phyloP scores from a whole-genome alignment of 2,113 vertebrate species.

The Tiliqua scincoides region DNA sequence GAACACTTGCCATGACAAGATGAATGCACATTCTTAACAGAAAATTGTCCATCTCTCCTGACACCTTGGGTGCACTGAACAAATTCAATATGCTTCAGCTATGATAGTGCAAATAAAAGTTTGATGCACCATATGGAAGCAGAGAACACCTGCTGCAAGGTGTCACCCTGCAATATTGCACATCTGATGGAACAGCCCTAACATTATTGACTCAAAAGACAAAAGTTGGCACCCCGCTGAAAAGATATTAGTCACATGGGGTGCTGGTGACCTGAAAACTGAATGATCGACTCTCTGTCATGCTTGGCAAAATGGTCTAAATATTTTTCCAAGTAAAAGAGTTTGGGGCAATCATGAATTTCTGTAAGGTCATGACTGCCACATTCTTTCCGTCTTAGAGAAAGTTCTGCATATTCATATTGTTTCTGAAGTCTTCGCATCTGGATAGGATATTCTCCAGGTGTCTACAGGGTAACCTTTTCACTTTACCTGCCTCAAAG shows the following conservation, averaged over 20 bases:
- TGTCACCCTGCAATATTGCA: constrained; percentile 70
- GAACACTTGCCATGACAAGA: constrained; percentile 68
- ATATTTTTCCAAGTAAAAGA: not conserved
- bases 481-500: not conserved
- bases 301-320: constrained; percentile 38
- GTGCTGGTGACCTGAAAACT: constrained; percentile 48
- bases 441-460: not conserved
- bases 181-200: constrained; percentile 64
- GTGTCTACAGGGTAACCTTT: not conserved
- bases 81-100: constrained; percentile 68
- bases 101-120: constrained; percentile 70
- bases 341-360: not conserved
- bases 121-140: constrained; percentile 69
- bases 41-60: constrained; percentile 55
- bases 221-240: constrained; percentile 62
- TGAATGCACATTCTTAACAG: constrained; percentile 58
- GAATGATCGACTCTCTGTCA: constrained; percentile 45
- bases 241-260: constrained; percentile 53
- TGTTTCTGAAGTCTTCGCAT: not conserved
- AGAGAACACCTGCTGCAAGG: constrained; percentile 72
- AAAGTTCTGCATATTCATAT: not conserved
- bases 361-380: not conserved
- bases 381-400: not conserved
- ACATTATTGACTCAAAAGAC: constrained; percentile 67
- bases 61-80: constrained; percentile 60